A percentile compares a stretch with the other conserved stretches of the same genome.
These are phyloP conservation scores for Agonopterix heracliana DNA, from an alignment of 2,888 invertebrate species.

Conservation along the genomic window DNA sequence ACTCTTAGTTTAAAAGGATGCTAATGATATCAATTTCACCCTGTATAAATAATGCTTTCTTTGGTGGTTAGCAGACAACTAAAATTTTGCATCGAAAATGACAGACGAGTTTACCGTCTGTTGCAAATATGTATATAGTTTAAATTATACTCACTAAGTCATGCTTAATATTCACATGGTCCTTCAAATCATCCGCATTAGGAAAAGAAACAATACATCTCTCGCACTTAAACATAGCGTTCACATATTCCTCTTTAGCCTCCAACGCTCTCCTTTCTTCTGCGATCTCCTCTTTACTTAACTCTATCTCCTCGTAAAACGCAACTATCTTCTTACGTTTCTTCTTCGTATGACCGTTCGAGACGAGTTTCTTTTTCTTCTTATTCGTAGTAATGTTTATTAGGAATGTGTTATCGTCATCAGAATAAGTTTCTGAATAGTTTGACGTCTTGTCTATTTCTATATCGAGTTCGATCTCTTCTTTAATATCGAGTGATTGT, in stretches of 20 bases:
- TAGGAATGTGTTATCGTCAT: slow-evolving; percentile 24
- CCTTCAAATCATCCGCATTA: slow-evolving; percentile 52
- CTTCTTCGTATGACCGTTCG: slow-evolving; percentile 14
- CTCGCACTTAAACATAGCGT: slow-evolving; percentile 57
- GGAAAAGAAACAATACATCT: slow-evolving; percentile 49
- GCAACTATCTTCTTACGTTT: slow-evolving; percentile 10
- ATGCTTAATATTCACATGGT: slow-evolving; percentile 50
- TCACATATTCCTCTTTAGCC: slow-evolving; percentile 45
- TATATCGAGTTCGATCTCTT: slow-evolving; percentile 4
- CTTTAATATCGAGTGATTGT: slow-evolving; percentile 10
- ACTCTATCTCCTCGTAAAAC: slow-evolving; percentile 37
- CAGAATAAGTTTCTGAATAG: slow-evolving; percentile 18
- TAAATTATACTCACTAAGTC: slow-evolving; percentile 41
- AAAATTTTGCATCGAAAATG: too few species aligned
- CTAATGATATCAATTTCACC: too few species aligned
- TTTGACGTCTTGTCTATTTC: not conserved
- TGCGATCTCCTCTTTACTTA: slow-evolving; percentile 36
- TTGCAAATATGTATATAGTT: too few species aligned
- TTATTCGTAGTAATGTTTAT: slow-evolving; percentile 21
- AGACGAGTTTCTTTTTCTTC: slow-evolving; percentile 15
- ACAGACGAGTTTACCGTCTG: too few species aligned
- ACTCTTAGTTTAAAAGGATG: too few species aligned
- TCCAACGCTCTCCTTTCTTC: slow-evolving; percentile 38
- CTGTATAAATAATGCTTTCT: too few species aligned
- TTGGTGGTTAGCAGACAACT: too few species aligned